phyloP scores from a whole-genome alignment of 2,888 invertebrate species.

The Diplazon laetatorius region DNA sequence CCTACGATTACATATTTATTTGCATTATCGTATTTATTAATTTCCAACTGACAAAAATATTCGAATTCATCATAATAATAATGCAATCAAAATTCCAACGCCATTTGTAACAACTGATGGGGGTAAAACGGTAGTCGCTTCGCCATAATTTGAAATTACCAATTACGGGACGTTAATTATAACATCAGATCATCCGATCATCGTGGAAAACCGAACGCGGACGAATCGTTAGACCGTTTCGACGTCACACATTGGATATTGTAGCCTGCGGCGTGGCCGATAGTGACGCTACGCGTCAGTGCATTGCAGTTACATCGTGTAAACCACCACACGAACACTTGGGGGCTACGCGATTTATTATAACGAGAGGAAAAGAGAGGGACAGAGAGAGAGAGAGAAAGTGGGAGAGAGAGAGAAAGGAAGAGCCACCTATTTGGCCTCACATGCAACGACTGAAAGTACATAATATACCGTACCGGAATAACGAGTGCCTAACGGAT shows the following conservation, averaged over 20 bases:
- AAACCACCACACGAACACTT: not conserved
- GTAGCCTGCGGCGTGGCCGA: not conserved
- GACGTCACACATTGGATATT: not conserved
- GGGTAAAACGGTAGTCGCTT: not conserved
- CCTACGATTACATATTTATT: too few relatives aligned
- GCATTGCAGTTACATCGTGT: not conserved
- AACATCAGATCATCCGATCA: not conserved
- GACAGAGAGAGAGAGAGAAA: too few relatives aligned
- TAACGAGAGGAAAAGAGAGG: not conserved
- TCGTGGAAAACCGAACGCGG: conserved; percentile 1
- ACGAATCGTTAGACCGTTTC: not conserved
- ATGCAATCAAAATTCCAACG: too few relatives aligned
- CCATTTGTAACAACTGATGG: too few relatives aligned
- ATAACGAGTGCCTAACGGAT: conserved; percentile 13
- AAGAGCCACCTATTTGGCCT: not conserved
- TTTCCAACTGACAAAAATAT: too few relatives aligned
- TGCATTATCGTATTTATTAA: too few relatives aligned
- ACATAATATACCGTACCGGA: not conserved
- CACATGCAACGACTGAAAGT: not conserved
- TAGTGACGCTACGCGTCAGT: not conserved
- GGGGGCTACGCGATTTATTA: not conserved
- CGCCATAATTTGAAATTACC: not conserved
- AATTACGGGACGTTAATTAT: conserved; percentile 2
- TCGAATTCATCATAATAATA: too few relatives aligned
- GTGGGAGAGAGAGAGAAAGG: too few relatives aligned